Conservation (phyloP, 1,140 invertebrate species). For the Gyrodactylus salaris region DNA sequence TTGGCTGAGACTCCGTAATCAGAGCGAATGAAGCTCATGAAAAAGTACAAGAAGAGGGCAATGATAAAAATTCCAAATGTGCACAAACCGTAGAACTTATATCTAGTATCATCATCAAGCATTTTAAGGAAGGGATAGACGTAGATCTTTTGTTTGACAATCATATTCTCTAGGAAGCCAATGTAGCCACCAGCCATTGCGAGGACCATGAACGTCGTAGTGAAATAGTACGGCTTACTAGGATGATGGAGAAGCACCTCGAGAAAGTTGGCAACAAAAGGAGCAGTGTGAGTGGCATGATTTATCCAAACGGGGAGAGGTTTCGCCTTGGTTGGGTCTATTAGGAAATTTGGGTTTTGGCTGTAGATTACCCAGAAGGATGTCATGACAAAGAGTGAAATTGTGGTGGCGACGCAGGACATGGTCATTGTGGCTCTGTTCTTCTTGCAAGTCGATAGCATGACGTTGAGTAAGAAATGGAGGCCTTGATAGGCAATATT, state of each 20-base stretch:
- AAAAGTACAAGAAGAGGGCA: not conserved
- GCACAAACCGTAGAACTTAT: not conserved
- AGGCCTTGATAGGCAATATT: not conserved
- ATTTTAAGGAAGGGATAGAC: not conserved
- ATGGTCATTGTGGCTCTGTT: not conserved
- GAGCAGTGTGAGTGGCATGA: not conserved
- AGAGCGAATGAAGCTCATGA: not conserved
- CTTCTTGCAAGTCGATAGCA: not conserved
- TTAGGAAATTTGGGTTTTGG: not conserved
- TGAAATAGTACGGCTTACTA: not conserved
- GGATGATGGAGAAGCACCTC: not conserved
- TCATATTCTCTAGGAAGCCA: not conserved
- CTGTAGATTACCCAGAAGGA: not conserved
- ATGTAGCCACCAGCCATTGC: not conserved
- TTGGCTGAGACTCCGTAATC: not conserved
- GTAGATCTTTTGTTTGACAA: not conserved
- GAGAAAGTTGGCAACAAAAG: not conserved
- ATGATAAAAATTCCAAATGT: not conserved
- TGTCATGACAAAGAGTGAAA: not conserved
- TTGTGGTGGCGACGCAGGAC: not conserved
- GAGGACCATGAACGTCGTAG: not conserved
- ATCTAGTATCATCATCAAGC: not conserved
- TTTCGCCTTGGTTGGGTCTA: not conserved
- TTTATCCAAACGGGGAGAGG: not conserved
- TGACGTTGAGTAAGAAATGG: not conserved